A percentile compares a stretch with the other conserved stretches of the same genome.
Evolutionary conservation across 1,140 invertebrate genomes (phyloP).

Genomic region (Cydia splendana): DNA sequence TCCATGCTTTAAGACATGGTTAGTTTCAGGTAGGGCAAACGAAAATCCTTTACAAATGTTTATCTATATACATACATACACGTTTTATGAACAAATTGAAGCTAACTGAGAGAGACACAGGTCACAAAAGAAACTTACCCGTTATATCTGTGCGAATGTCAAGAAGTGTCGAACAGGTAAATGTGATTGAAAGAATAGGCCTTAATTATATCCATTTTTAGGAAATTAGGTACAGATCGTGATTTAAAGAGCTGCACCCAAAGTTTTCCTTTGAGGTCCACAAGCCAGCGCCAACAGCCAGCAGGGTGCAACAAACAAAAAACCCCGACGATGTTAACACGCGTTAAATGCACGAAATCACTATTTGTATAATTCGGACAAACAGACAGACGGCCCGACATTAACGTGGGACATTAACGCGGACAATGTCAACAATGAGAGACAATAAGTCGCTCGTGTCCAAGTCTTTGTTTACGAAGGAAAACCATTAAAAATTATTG

Average conservation of each 20-base stretch:
- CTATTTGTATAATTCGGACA: slow-evolving; percentile 50
- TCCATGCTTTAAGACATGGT: too few species aligned
- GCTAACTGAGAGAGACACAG: too few species aligned
- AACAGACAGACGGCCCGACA: slow-evolving; percentile 48
- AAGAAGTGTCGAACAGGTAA: too few species aligned
- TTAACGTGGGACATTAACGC: slow-evolving; percentile 59
- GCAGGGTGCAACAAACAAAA: slow-evolving; percentile 45
- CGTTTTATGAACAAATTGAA: too few species aligned
- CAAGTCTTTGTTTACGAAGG: slow-evolving; percentile 55
- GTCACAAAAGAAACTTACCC: too few species aligned
- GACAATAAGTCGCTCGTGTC: slow-evolving; percentile 54
- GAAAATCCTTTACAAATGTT: too few species aligned
- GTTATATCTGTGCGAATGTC: too few species aligned
- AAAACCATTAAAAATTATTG: slow-evolving; percentile 73
- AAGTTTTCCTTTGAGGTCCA: slow-evolving; percentile 26
- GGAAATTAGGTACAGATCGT: slow-evolving; percentile 17
- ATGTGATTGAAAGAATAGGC: too few species aligned
- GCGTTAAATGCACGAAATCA: slow-evolving; percentile 63
- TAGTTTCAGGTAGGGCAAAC: too few species aligned
- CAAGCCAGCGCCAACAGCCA: slow-evolving; percentile 33
- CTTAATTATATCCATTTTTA: too few species aligned
- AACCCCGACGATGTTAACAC: slow-evolving; percentile 46
- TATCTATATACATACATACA: too few species aligned
- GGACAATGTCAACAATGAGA: slow-evolving; percentile 55
- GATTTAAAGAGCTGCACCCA: background rate